Conservation (phyloP, 2,797 vertebrate genomes). For the Acipenser oxyrinchus region DNA sequence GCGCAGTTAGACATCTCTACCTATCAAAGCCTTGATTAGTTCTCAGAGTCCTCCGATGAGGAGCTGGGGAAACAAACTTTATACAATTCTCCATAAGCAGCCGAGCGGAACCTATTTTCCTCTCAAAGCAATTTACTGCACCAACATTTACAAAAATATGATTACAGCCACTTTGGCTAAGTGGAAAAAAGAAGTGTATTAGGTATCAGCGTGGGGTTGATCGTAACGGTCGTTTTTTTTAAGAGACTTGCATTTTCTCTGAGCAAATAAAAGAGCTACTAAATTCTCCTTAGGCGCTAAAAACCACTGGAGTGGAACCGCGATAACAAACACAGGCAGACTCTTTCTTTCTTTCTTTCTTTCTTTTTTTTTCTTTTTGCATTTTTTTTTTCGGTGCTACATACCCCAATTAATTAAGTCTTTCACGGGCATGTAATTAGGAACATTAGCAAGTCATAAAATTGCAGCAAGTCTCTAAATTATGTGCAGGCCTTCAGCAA, state of each 20-base stretch:
- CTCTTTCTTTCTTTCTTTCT: slow-evolving; percentile 53
- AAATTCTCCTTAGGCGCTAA: slow-evolving; percentile 99
- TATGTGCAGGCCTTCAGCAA: slow-evolving; percentile 93
- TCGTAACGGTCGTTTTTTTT: slow-evolving; percentile 93
- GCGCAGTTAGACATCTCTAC: too few relatives aligned
- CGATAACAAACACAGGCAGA: slow-evolving; percentile 93
- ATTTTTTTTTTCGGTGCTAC: slow-evolving; percentile 62
- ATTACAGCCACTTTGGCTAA: slow-evolving; percentile 98
- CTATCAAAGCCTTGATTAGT: slow-evolving; percentile 57
- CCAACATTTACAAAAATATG: slow-evolving; percentile 99
- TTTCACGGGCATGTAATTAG: slow-evolving; percentile 99
- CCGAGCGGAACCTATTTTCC: slow-evolving; percentile 95
- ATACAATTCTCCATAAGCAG: slow-evolving; percentile 85
- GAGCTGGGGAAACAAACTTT: slow-evolving; percentile 77
- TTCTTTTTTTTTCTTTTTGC: slow-evolving; percentile 46
- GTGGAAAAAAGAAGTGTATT: slow-evolving; percentile 93
- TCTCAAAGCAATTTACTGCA: slow-evolving; percentile 97
- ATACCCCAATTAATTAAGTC: slow-evolving; percentile 98
- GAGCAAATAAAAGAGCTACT: slow-evolving; percentile 94
- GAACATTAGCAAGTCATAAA: slow-evolving; percentile 99
- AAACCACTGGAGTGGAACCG: slow-evolving; percentile 98
- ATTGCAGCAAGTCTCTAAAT: slow-evolving; percentile 98
- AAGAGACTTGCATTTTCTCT: slow-evolving; percentile 96
- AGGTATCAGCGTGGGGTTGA: slow-evolving; percentile 99
- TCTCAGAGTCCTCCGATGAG: slow-evolving; percentile 72